Percentiles rank a stretch among this genome's conserved stretches.
Evolutionary conservation across 2,113 vertebrate species (phyloP).

Genomic region (Melanocharis versteri): DNA sequence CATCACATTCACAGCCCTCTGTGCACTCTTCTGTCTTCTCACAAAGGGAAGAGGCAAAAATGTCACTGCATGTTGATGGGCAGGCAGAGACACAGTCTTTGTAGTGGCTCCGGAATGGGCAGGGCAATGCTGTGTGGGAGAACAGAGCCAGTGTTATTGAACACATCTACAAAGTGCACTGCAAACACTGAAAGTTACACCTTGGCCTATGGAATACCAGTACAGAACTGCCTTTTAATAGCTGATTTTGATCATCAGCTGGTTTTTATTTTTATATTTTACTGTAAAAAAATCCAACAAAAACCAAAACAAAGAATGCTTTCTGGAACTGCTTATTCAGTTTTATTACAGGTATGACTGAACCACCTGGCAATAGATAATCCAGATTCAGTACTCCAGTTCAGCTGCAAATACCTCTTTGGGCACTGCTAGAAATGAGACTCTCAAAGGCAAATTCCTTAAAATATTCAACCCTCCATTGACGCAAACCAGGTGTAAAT

Average conservation of each 20-base stretch:
- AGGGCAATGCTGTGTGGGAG: slow-evolving; percentile 69
- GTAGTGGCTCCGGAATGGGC: slow-evolving; percentile 76
- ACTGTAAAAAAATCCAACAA: not conserved
- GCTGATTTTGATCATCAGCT: not conserved
- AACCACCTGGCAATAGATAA: not conserved
- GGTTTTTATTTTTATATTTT: not conserved
- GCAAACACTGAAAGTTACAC: not conserved
- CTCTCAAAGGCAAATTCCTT: not conserved
- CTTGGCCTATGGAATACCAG: not conserved
- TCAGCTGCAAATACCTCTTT: not conserved
- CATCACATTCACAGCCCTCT: slow-evolving; percentile 78
- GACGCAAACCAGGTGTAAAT: not conserved
- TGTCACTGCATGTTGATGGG: slow-evolving; percentile 75
- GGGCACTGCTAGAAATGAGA: not conserved
- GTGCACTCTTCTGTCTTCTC: slow-evolving; percentile 60
- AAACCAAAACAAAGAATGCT: not conserved
- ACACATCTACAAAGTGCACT: not conserved
- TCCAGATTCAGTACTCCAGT: not conserved
- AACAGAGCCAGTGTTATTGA: not conserved
- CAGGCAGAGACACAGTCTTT: slow-evolving; percentile 73
- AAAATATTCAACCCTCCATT: not conserved
- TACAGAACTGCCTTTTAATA: not conserved
- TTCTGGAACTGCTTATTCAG: not conserved
- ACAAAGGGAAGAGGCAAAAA: slow-evolving; percentile 74
- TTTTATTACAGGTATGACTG: not conserved